These are phyloP conservation scores for Botia kubotai DNA, from an alignment of 2,797 vertebrate genomes.

Conservation along the genomic window DNA sequence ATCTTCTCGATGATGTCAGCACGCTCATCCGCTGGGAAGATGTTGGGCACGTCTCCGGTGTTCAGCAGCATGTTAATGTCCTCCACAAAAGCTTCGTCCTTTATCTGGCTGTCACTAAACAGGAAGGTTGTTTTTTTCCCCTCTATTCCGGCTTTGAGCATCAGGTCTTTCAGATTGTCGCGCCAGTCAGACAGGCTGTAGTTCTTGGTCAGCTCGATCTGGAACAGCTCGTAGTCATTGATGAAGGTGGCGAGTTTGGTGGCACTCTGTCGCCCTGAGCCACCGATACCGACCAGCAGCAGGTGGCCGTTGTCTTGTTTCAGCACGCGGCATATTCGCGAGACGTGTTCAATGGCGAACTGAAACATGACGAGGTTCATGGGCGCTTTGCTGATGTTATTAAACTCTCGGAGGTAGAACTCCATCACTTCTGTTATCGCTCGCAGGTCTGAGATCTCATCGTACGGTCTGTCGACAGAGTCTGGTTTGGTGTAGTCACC, in stretches of 20 bases:
- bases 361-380: slow-evolving; percentile 95
- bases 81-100: slow-evolving; percentile 89
- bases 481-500: slow-evolving; percentile 86
- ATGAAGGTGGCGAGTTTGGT: slow-evolving; percentile 89
- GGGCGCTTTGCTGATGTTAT: slow-evolving; percentile 88
- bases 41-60: slow-evolving; percentile 90
- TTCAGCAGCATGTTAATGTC: slow-evolving; percentile 94
- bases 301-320: slow-evolving; percentile 92
- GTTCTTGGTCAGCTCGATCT: slow-evolving; percentile 90
- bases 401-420: slow-evolving; percentile 89
- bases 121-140: slow-evolving; percentile 85
- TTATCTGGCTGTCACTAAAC: slow-evolving; percentile 90
- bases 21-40: slow-evolving; percentile 90
- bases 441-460: slow-evolving; percentile 87
- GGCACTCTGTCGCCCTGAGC: slow-evolving; percentile 89
- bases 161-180: slow-evolving; percentile 88
- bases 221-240: slow-evolving; percentile 85
- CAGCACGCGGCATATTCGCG: slow-evolving; percentile 90
- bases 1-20: slow-evolving; percentile 90
- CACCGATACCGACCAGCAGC: slow-evolving; percentile 88
- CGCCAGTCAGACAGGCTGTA: slow-evolving; percentile 86
- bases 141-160: slow-evolving; percentile 85
- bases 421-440: slow-evolving; percentile 85
- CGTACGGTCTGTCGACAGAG: slow-evolving; percentile 79
- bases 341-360: slow-evolving; percentile 93